Evolutionary conservation across 2,888 invertebrate species (phyloP).

Genomic region (Ptychoptera contaminata): DNA sequence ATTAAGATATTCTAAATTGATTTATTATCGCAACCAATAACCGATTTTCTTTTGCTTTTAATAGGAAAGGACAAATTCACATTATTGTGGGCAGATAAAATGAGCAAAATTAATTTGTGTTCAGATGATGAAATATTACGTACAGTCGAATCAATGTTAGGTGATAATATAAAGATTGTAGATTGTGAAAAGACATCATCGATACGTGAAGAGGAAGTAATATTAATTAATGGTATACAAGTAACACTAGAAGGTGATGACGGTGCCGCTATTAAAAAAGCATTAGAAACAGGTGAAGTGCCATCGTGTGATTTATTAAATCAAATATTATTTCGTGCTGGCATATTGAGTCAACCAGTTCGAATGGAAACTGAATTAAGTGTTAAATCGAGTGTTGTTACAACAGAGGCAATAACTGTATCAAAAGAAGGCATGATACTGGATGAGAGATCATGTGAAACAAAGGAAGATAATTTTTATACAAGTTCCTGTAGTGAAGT

Average conservation of each 20-base stretch:
- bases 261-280: conserved; percentile 49
- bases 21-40: no score
- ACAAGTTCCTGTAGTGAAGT: conserved; percentile 49
- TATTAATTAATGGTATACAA: conserved; percentile 53
- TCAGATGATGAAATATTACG: conserved; percentile 55
- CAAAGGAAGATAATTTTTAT: conserved; percentile 54
- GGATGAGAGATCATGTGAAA: conserved; percentile 53
- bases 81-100: not conserved
- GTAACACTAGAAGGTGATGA: conserved; percentile 50
- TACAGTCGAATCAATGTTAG: conserved; percentile 56
- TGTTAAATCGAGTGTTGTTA: conserved; percentile 52
- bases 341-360: conserved; percentile 48
- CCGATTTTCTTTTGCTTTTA: conserved; percentile 14
- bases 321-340: conserved; percentile 48
- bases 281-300: conserved; percentile 50
- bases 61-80: conserved; percentile 16
- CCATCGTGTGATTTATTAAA: conserved; percentile 56
- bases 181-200: conserved; percentile 60
- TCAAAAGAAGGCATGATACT: conserved; percentile 47
- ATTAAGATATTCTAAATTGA: no score
- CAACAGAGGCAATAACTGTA: conserved; percentile 54
- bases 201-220: conserved; percentile 51
- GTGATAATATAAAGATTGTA: conserved; percentile 52
- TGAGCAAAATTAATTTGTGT: not conserved
- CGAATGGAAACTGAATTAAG: conserved; percentile 53